Evolutionary conservation across 2,113 vertebrate genomes (phyloP), one percentile per base, ranked within the genome.

Genomic region (Lampris incognitus): DNA sequence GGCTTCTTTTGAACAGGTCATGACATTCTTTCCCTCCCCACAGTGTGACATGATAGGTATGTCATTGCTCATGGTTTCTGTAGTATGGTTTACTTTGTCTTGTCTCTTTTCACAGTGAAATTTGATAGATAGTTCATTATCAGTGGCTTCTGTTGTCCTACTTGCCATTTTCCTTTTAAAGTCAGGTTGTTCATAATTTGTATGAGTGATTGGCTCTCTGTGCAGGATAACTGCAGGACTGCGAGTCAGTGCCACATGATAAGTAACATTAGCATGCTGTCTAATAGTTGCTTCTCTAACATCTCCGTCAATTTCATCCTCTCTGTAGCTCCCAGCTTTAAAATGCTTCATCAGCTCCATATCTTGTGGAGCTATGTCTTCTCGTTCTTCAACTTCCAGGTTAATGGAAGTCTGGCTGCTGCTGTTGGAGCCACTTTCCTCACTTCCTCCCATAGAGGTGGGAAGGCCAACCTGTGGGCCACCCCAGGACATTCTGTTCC

Each of bases 391-490:
- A 9, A 89, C 85, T 42, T 92, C 88, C 55, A 89, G 57, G 40
- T 91, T 82, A 1, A 86, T 78, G 7, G 89, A 93, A 46, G 86
- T 87, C 61, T 88, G 90, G 73, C 85, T 89, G 77, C 87, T 76
- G 73, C 76, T 91, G 87, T 86, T 87, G 68, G 88, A 92, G 5
- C 84, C 74, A 7, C 90, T 94, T 38, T 89, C 91, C 40, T 92
- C 91, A 3, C 91, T 94, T 7, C 86, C 88, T 2, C 59, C 72
- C 51, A 81, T 91, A 3, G 63, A 65, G 38, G 54, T 51, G n/a
- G 63, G 51, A 60, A 56, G 63, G 10, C 57, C 69, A 11, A 48
- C 74, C 5, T 49, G 11, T 46, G 62, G 66, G 70, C 68, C 76
- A 9, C 77, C 62, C 68, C 77, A 62, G 10, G 69, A 71, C 37